Evolutionary conservation across 2,888 invertebrate genomes (phyloP).

Genomic region (Polylopha cassiicola): DNA sequence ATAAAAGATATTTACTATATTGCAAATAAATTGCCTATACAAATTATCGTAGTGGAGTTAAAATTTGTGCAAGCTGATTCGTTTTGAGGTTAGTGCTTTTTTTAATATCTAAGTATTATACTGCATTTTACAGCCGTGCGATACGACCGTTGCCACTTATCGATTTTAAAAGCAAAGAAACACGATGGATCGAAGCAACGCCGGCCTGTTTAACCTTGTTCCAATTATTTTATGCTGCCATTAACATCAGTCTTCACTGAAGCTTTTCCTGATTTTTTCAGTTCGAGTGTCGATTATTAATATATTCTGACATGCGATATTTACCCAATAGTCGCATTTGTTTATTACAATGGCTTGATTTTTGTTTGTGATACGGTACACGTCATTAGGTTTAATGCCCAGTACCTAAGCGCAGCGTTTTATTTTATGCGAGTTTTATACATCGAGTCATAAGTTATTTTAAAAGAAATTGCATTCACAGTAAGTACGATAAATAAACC

Average conservation of each 20-base stretch:
- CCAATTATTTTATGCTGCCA: slow-evolving; percentile 42
- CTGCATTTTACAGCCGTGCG: slow-evolving; percentile 30
- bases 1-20: too few species aligned
- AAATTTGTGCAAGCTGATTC: slow-evolving; percentile 60
- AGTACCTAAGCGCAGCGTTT: too few species aligned
- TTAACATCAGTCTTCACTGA: slow-evolving; percentile 29
- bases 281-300: slow-evolving; percentile 5
- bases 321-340: too few species aligned
- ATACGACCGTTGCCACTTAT: slow-evolving; percentile 49
- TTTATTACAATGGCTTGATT: too few species aligned
- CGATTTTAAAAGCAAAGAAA: slow-evolving; percentile 63
- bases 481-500: too few species aligned
- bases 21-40: slow-evolving; percentile 31
- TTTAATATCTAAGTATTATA: slow-evolving; percentile 25
- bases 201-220: slow-evolving; percentile 54
- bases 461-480: too few species aligned
- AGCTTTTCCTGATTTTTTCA: slow-evolving; percentile 32
- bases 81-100: slow-evolving; percentile 48
- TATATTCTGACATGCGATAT: slow-evolving; percentile 3
- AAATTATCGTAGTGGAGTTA: slow-evolving; percentile 23
- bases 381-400: too few species aligned
- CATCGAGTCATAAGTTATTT: too few species aligned
- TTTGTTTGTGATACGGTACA: too few species aligned
- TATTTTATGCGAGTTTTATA: too few species aligned
- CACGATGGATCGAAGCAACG: slow-evolving; percentile 49